Evolutionary conservation across 2,797 vertebrate species (phyloP).

Genomic region (Scolopax bukidnonensis): DNA sequence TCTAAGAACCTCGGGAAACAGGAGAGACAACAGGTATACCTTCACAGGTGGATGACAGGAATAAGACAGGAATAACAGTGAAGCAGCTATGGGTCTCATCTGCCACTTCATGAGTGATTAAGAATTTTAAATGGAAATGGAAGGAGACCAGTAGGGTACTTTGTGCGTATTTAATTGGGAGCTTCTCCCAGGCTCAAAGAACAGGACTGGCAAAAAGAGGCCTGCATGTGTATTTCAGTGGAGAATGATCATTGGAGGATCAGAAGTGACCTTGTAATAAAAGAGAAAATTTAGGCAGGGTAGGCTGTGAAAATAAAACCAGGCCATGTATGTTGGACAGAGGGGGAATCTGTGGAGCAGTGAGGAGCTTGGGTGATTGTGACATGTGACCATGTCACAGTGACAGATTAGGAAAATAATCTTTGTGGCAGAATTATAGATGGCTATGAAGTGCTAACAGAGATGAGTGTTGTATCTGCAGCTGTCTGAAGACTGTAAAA

Average conservation of each 20-base stretch:
- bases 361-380: neutral
- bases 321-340: neutral
- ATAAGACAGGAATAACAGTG: neutral
- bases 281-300: neutral
- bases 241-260: neutral
- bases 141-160: neutral
- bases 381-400: neutral
- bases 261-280: neutral
- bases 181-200: neutral
- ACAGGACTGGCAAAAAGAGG: neutral
- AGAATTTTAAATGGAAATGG: neutral
- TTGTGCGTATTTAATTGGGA: neutral
- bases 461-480: neutral
- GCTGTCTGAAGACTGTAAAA: conserved; percentile 20
- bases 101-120: neutral
- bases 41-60: neutral
- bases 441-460: neutral
- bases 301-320: neutral
- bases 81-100: neutral
- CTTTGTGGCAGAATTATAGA: conserved; percentile 41
- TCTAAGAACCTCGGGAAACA: neutral
- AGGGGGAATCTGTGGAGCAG: neutral
- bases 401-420: conserved; percentile 56
- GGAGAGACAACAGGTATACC: neutral
- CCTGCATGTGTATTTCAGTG: neutral